Evolutionary conservation across 2,888 invertebrate genomes (phyloP), one percentile per base, ranked within the genome.

Genomic region (Drosophila eohydei): DNA sequence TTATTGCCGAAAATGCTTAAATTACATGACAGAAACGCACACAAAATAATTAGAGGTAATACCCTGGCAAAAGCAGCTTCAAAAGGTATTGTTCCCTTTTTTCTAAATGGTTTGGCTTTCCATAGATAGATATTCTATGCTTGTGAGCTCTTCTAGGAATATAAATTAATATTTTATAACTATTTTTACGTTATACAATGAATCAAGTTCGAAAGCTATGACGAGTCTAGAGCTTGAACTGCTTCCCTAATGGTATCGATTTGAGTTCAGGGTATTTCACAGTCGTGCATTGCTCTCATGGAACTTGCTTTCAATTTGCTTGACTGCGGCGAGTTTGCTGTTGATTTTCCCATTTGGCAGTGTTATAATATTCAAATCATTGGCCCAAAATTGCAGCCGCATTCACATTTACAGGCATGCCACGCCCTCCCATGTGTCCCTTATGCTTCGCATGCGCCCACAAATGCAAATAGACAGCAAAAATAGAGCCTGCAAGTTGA

Each of bases 311-410:
- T 38, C 59, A 40, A 51, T 26, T 41, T 61, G 50, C n/a, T 41
- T n/a, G 14, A 21, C n/a, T 43, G 21, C 2, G 36, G 36, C 44
- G 30, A 32, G 21, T 21, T 50, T 16, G 6, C 44, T 73, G 60
- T 72, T 78, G 78, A 72, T 67, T 77, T 65, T 55, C 32, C 55
- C 26, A 61, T 62, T 54, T 30, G 66, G 34, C 46, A 55, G 36
- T 77, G 44, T 43, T 73, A 55, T 51, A 58, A 60, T 63, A 75
- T 78, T 77, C 78, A 77, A 75, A 75, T 75, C 55, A 59, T 56
- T 50, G 54, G 41, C n/a, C 72, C 32, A 40, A 59, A 44, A 56
- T 55, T 55, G 40, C 58, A 67, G 38, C 38, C 32, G 30, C 43
- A 60, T 61, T 26, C 54, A 43, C 46, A 52, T 52, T 60, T 61